Evolutionary conservation across 2,888 invertebrate species (phyloP).

Genomic region (Ctenicera cuprea): DNA sequence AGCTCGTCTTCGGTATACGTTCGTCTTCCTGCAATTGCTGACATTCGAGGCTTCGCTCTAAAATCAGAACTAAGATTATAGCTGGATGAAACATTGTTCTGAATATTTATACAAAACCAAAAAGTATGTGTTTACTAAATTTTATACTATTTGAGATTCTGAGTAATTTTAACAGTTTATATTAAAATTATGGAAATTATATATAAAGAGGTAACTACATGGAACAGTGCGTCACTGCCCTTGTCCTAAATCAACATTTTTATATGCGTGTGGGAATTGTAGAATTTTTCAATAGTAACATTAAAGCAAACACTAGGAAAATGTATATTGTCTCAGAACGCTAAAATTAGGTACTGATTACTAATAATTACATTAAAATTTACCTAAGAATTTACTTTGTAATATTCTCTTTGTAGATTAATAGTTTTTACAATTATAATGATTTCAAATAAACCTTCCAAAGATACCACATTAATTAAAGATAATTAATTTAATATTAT

Average conservation of each 20-base stretch:
- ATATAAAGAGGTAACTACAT: no score
- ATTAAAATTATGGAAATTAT: slow-evolving; percentile 31
- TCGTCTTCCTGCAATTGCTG: slow-evolving; percentile 81
- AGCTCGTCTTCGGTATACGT: slow-evolving; percentile 98
- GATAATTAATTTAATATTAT: no score
- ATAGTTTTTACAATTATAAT: no score
- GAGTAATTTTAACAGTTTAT: not conserved
- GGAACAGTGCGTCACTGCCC: slow-evolving; percentile 39
- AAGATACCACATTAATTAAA: no score
- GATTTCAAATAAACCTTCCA: no score
- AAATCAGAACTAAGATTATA: slow-evolving; percentile 74
- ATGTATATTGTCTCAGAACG: slow-evolving; percentile 1
- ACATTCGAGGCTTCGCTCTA: slow-evolving; percentile 82
- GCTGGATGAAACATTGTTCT: slow-evolving; percentile 37
- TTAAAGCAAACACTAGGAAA: not conserved
- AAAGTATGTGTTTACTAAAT: slow-evolving; percentile 17
- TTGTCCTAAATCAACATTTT: slow-evolving; percentile 55
- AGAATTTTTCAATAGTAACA: not conserved
- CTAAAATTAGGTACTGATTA: no score
- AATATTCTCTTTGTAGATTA: no score
- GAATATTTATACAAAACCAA: slow-evolving; percentile 31
- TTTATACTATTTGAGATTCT: not conserved
- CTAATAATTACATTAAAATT: no score
- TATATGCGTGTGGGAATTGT: slow-evolving; percentile 33
- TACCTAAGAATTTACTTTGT: no score